These are phyloP conservation scores for Apis mellifera DNA, from an alignment of 1,140 invertebrate genomes.

Conservation along the genomic window Amel_HAv3.1 CM009935.2:10523001-10523500, in stretches of 20 bases:
- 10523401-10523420: too few species aligned
- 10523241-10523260: slow-evolving; percentile 54
- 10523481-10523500: too few species aligned
- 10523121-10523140: slow-evolving; percentile 34
- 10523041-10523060: background rate
- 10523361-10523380: too few species aligned
- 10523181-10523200: slow-evolving; percentile 36
- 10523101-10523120: background rate
- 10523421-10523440: too few species aligned
- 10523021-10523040: background rate
- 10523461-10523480: too few species aligned
- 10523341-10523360: background rate
- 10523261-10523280: slow-evolving; percentile 21
- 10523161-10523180: slow-evolving; percentile 25
- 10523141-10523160: slow-evolving; percentile 21
- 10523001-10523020: background rate
- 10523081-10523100: background rate
- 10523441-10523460: too few species aligned
- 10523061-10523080: background rate
- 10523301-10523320: slow-evolving; percentile 40
- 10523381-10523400: too few species aligned
- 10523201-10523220: slow-evolving; percentile 55
- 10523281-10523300: slow-evolving; percentile 52
- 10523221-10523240: slow-evolving; percentile 59
- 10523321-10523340: background rate